These are phyloP conservation scores for Mythimna lalbum DNA, from an alignment of 2,888 invertebrate genomes.

Conservation along the genomic window DNA sequence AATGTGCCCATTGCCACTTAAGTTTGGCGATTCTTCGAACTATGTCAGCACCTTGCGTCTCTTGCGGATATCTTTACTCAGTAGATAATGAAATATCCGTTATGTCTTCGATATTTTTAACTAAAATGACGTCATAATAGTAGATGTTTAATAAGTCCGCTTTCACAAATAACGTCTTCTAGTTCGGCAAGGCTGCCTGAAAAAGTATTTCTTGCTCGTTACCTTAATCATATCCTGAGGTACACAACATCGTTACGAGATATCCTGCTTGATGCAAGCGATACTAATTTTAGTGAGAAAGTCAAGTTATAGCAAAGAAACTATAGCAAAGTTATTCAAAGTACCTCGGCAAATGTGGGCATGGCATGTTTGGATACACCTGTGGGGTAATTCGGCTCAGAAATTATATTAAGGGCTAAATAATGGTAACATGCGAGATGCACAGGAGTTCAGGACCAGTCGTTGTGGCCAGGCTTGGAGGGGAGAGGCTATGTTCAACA, in stretches of 20 bases:
- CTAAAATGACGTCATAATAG: not conserved
- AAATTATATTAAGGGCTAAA: not conserved
- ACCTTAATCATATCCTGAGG: slow-evolving; percentile 52
- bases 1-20: no score
- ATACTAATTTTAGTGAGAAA: slow-evolving; percentile 32
- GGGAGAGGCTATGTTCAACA: no score
- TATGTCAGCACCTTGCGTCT: no score
- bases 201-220: slow-evolving; percentile 36
- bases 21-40: no score
- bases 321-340: not conserved
- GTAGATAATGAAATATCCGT: no score
- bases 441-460: no score
- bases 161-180: slow-evolving; percentile 41
- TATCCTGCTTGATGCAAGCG: slow-evolving; percentile 54
- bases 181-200: slow-evolving; percentile 39
- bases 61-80: no score
- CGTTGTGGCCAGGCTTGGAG: no score
- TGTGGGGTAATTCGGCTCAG: not conserved
- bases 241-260: slow-evolving; percentile 51
- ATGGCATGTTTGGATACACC: not conserved
- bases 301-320: slow-evolving; percentile 1
- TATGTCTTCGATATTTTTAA: not conserved
- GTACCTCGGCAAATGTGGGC: not conserved
- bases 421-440: no score
- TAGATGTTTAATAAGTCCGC: not conserved